Percentiles rank a stretch among this genome's conserved stretches.
These are phyloP conservation scores for Blera fallax DNA, from an alignment of 2,888 invertebrate species.

Conservation along the genomic window DNA sequence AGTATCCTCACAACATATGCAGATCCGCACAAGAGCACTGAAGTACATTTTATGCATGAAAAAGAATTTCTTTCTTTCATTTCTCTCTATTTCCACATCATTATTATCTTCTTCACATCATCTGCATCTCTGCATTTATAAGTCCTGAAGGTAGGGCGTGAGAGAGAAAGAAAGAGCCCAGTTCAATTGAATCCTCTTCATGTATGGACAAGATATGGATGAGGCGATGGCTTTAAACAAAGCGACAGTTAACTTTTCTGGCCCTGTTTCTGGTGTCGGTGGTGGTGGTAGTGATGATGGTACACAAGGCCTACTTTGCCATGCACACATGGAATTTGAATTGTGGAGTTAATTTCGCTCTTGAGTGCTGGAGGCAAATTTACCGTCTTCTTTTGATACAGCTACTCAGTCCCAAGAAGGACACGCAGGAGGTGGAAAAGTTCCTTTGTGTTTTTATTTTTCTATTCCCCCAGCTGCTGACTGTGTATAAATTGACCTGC, in stretches of 20 bases:
- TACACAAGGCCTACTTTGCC: slow-evolving; percentile 46
- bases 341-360: slow-evolving; percentile 57
- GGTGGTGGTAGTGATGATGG: neutral
- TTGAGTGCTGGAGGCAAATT: slow-evolving; percentile 30
- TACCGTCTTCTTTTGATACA: slow-evolving; percentile 24
- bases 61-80: slow-evolving; percentile 28
- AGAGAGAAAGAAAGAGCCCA: neutral
- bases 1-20: slow-evolving; percentile 49
- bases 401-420: neutral
- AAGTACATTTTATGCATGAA: slow-evolving; percentile 41
- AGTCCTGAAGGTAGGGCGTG: slow-evolving; percentile 49
- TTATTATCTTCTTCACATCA: slow-evolving; percentile 54
- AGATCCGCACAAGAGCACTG: slow-evolving; percentile 32
- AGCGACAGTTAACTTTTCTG: slow-evolving; percentile 22
- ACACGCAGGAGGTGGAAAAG: neutral
- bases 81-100: slow-evolving; percentile 23
- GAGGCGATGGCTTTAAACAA: slow-evolving; percentile 35
- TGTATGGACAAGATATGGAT: slow-evolving; percentile 54
- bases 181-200: slow-evolving; percentile 55
- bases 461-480: neutral
- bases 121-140: slow-evolving; percentile 52
- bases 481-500: slow-evolving; percentile 22
- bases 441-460: slow-evolving; percentile 10
- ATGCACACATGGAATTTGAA: slow-evolving; percentile 62
- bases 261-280: neutral